Evolutionary conservation across 2,113 vertebrate genomes (phyloP).

Genomic region (Mellivora capensis): DNA sequence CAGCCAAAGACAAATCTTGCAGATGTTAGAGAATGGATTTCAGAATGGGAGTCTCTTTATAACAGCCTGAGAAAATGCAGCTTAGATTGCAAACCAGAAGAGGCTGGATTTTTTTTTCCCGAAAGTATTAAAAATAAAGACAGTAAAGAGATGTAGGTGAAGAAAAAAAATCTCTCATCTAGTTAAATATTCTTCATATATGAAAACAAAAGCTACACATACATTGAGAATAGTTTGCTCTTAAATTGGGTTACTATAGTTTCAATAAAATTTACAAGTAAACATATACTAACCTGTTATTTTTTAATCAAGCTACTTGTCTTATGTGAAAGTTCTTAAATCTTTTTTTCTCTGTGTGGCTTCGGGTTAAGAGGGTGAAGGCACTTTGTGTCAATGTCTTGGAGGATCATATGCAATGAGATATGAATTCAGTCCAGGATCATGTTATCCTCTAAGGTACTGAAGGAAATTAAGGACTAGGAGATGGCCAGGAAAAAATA

Average conservation of each 20-base stretch:
- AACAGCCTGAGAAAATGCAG: background rate
- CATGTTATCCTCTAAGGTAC: background rate
- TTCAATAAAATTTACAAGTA: background rate
- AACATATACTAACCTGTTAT: background rate
- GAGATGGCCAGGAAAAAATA: background rate
- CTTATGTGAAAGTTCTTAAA: background rate
- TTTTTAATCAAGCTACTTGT: background rate
- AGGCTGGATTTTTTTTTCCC: background rate
- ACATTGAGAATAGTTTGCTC: background rate
- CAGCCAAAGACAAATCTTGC: constrained; percentile 42
- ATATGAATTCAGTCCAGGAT: background rate
- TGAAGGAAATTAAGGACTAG: background rate
- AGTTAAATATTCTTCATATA: constrained; percentile 5
- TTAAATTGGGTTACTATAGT: background rate
- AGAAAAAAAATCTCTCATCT: background rate
- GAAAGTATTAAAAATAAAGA: constrained; percentile 41
- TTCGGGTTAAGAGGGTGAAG: background rate
- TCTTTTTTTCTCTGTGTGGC: background rate
- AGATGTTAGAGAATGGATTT: constrained; percentile 50
- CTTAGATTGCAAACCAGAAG: constrained; percentile 5
- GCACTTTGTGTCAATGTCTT: background rate
- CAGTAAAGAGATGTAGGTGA: background rate
- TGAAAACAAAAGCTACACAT: background rate
- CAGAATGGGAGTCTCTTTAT: background rate
- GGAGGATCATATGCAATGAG: background rate